Evolutionary conservation across 1,140 invertebrate species (phyloP).

Genomic region (Danaus plexippus): DNA sequence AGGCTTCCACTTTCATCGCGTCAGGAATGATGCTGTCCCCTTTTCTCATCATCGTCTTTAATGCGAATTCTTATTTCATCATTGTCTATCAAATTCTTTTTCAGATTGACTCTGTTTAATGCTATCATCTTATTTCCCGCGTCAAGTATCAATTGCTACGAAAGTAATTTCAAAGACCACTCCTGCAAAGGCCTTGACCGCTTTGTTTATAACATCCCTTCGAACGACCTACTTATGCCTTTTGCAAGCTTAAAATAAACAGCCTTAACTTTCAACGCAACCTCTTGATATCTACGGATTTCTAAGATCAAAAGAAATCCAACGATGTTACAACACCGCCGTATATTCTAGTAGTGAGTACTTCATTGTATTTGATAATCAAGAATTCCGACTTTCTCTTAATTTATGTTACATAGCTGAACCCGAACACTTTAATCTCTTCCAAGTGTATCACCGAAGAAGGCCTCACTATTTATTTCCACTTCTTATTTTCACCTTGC

Average conservation of each 20-base stretch:
- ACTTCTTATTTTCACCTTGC: slow-evolving; percentile 68
- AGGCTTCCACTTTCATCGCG: slow-evolving; percentile 46
- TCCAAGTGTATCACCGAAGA: slow-evolving; percentile 59
- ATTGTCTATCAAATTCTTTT: too few relatives aligned
- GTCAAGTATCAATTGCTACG: too few relatives aligned
- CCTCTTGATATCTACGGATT: too few relatives aligned
- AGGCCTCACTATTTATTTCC: slow-evolving; percentile 64
- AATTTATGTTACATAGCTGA: slow-evolving; percentile 57
- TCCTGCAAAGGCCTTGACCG: slow-evolving; percentile 44
- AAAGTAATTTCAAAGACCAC: too few relatives aligned
- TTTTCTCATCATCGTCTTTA: slow-evolving; percentile 46
- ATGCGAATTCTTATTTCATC: slow-evolving; percentile 21
- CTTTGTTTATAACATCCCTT: slow-evolving; percentile 50
- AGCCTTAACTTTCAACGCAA: too few relatives aligned
- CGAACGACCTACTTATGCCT: too few relatives aligned
- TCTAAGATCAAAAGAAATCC: too few relatives aligned
- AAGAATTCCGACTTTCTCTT: slow-evolving; percentile 39
- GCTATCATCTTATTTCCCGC: too few relatives aligned
- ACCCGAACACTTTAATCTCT: slow-evolving; percentile 66
- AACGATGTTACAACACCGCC: too few relatives aligned
- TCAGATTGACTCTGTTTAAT: too few relatives aligned
- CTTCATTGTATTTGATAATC: slow-evolving; percentile 38
- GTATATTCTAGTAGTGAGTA: too few relatives aligned
- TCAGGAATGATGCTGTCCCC: slow-evolving; percentile 55
- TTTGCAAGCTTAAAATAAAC: too few relatives aligned